Evolutionary conservation across 2,797 vertebrate genomes (phyloP), one percentile per base, ranked within the genome.

Genomic region (Melanogrammus aeglefinus): DNA sequence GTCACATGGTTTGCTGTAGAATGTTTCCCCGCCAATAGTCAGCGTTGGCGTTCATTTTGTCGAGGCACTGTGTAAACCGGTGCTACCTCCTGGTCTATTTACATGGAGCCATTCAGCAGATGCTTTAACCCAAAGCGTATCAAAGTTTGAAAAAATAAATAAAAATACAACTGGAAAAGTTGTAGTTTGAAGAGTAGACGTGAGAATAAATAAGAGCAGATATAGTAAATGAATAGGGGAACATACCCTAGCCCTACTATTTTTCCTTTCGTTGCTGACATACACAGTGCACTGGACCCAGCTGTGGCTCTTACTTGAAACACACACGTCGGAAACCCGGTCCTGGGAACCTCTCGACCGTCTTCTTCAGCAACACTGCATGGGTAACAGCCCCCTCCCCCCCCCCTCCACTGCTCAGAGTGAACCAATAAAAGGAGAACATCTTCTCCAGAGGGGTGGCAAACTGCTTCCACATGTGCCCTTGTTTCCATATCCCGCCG

Each of bases 381-480:
- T 75, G 29, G 29, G 51, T 69, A 27, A 70, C 16, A 39, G 29
- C 7, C 5, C 47, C 18, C 69, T 75, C n/a, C 72, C 31, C 12
- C 18, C 10, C 13, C 18, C 70, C 74, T 82, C 82, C 80, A 81
- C 74, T 79, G 72, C 78, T 87, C 81, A 88, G 87, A 88, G 86
- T 82, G 85, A 83, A 91, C 86, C 85, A 85, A 85, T 90, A 86
- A 91, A 91, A 87, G 73, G 82, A 80, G 86, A 90, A 82, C 81
- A 38, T 87, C 86, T 86, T 81, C 83, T 90, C 80, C 79, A 77
- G 83, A 89, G 88, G 86, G 80, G 79, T 73, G 24, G 84, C 83
- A 92, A 93, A 94, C 85, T 88, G 86, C 89, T 94, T 92, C 91
- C 93, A 94, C 92, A 94, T 94, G 93, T 91, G 88, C 84, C 69